Percentiles rank a stretch among this genome's conserved stretches.
These are phyloP conservation scores for Drosophila setosimentum DNA, from an alignment of 2,888 invertebrate genomes.

Conservation along the genomic window DNA sequence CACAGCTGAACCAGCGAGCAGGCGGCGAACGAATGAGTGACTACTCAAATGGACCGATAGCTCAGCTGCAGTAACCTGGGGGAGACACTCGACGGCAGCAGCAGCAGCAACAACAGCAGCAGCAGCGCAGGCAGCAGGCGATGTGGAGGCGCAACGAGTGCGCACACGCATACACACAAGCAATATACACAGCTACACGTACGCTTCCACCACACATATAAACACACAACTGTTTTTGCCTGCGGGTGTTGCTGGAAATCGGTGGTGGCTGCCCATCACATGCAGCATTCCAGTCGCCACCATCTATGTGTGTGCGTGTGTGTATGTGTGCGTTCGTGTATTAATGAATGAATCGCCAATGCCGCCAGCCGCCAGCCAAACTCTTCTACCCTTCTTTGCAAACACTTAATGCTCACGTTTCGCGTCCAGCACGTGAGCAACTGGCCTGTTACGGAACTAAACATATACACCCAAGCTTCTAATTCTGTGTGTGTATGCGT, in stretches of 20 bases:
- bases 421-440: slow-evolving; percentile 59
- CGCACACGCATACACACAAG: slow-evolving; percentile 67
- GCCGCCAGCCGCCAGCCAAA: slow-evolving; percentile 53
- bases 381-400: slow-evolving; percentile 18
- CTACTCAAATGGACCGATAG: slow-evolving; percentile 78
- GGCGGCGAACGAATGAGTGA: slow-evolving; percentile 78
- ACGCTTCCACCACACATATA: slow-evolving; percentile 21
- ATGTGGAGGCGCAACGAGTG: slow-evolving; percentile 75
- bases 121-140: slow-evolving; percentile 51
- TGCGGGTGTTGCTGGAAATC: slow-evolving; percentile 63
- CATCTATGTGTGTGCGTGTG: not conserved
- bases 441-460: slow-evolving; percentile 35
- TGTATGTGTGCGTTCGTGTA: slow-evolving; percentile 50
- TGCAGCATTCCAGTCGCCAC: slow-evolving; percentile 69
- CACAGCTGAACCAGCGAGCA: slow-evolving; percentile 80
- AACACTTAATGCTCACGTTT: slow-evolving; percentile 57
- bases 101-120: slow-evolving; percentile 17
- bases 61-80: slow-evolving; percentile 74
- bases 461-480: slow-evolving; percentile 2
- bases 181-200: slow-evolving; percentile 32
- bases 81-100: slow-evolving; percentile 28
- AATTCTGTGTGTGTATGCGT: not conserved
- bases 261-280: slow-evolving; percentile 62
- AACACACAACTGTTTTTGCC: slow-evolving; percentile 50
- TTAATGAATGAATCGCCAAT: slow-evolving; percentile 79